These are phyloP conservation scores for Sabellastarte sp. DNA, from an alignment of 2,888 invertebrate genomes.

Conservation along the genomic window DNA sequence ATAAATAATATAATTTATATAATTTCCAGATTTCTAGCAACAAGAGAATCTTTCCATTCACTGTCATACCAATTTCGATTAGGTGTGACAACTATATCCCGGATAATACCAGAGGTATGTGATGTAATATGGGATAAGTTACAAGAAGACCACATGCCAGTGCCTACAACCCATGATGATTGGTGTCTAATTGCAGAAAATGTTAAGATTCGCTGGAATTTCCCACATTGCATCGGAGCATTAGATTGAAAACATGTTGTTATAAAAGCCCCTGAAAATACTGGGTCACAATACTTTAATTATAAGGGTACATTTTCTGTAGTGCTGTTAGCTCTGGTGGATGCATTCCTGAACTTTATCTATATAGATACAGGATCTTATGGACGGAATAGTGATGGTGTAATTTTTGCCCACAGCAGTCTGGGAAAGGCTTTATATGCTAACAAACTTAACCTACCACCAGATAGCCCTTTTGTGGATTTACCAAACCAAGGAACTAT, in stretches of 20 bases:
- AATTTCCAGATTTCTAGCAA: too few relatives aligned
- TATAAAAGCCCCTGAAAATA: neutral
- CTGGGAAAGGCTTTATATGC: too few relatives aligned
- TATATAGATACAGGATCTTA: too few relatives aligned
- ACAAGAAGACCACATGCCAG: neutral
- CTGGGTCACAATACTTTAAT: neutral
- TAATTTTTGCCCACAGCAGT: too few relatives aligned
- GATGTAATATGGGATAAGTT: neutral
- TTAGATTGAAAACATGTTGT: neutral
- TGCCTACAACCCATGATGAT: neutral
- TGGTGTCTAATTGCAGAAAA: neutral
- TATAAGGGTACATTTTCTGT: neutral
- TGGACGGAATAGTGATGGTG: too few relatives aligned
- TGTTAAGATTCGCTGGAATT: neutral
- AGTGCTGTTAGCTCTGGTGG: too few relatives aligned
- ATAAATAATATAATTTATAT: too few relatives aligned
- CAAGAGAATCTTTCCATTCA: too few relatives aligned
- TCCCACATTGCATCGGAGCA: neutral
- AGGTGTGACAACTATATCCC: neutral
- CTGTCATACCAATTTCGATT: neutral
- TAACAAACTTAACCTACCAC: neutral
- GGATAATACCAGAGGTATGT: neutral
- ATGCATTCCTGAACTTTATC: too few relatives aligned
- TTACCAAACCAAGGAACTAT: neutral
- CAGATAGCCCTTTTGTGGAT: neutral